phyloP scores from a whole-genome alignment of 2,888 invertebrate genomes.

The Stenolophus ochropezus region DNA sequence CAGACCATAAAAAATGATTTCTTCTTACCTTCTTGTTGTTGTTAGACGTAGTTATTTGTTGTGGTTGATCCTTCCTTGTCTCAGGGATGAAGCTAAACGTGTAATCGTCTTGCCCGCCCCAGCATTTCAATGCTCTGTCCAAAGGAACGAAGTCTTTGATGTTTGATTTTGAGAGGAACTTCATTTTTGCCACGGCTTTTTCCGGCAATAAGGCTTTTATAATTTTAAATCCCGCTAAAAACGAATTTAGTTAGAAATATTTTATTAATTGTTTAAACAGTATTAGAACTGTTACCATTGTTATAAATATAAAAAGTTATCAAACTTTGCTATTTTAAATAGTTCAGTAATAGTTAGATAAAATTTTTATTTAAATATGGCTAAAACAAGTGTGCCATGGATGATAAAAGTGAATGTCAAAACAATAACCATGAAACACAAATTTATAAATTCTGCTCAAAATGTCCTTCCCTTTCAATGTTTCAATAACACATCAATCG shows the following conservation, averaged over 20 bases:
- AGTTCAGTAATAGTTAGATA: no score
- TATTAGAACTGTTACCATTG: no score
- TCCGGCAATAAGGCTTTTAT: constrained; percentile 91
- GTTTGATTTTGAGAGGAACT: constrained; percentile 85
- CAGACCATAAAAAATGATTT: no score
- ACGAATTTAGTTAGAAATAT: not conserved
- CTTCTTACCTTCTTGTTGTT: constrained; percentile 74
- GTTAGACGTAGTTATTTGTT: constrained; percentile 68
- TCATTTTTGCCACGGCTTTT: constrained; percentile 91
- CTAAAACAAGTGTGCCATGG: no score
- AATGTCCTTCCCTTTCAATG: no score
- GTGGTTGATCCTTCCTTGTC: constrained; percentile 64
- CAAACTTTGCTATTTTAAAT: no score
- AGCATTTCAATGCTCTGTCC: constrained; percentile 83
- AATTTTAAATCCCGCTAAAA: constrained; percentile 89
- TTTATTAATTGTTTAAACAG: not conserved
- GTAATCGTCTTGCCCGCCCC: constrained; percentile 89
- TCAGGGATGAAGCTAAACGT: constrained; percentile 83
- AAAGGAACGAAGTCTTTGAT: constrained; percentile 84
- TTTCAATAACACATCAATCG: no score
- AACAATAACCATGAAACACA: no score
- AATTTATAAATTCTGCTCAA: no score
- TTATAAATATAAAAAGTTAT: no score
- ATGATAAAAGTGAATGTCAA: no score
- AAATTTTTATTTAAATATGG: no score